These are phyloP conservation scores for Phylloscopus collybita DNA, from an alignment of 2,797 vertebrate genomes.

Conservation along the genomic window DNA sequence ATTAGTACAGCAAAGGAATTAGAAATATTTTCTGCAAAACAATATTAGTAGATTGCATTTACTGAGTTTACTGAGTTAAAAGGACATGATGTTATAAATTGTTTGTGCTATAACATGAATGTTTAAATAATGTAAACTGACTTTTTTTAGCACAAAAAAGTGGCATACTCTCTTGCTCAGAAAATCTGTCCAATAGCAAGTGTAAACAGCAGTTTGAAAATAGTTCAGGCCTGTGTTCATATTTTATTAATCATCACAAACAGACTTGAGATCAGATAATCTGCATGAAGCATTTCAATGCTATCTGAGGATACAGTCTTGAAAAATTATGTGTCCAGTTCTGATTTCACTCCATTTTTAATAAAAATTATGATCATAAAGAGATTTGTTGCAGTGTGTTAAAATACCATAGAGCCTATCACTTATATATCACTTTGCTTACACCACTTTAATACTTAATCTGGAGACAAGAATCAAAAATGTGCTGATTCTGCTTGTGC, in stretches of 20 bases:
- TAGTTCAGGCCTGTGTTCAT: not conserved
- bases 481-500: not conserved
- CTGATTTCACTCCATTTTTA: not conserved
- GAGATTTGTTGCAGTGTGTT: not conserved
- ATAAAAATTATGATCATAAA: not conserved
- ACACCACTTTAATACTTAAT: not conserved
- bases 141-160: not conserved
- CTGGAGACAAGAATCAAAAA: not conserved
- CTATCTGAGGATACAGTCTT: not conserved
- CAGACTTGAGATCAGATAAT: not conserved
- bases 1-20: conserved; percentile 7
- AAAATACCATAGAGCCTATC: not conserved
- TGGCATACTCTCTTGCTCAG: not conserved
- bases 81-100: not conserved
- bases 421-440: not conserved
- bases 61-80: not conserved
- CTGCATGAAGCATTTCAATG: not conserved
- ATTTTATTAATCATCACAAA: conserved; percentile 31
- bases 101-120: not conserved
- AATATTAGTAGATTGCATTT: not conserved
- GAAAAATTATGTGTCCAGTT: not conserved
- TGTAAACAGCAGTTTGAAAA: conserved; percentile 26
- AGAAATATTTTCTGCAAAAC: not conserved
- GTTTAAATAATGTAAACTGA: not conserved
- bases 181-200: conserved; percentile 26